Base-by-base conservation (phyloP, 2,113 vertebrate genomes). In the Scytalopus superciliaris region DNA sequence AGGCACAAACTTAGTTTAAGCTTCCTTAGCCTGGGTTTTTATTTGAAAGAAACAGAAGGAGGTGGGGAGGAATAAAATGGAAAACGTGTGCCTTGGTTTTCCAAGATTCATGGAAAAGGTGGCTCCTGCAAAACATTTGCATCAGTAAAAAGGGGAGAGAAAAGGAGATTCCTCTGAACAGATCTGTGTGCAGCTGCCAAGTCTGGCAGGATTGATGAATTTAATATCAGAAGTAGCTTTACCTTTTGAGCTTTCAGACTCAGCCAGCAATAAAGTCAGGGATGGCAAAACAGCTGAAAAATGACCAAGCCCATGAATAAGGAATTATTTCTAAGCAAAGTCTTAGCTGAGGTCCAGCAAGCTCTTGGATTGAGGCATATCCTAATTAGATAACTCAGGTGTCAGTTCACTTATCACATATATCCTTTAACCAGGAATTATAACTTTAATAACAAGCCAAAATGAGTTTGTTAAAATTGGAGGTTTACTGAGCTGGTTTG, bases 141-240 rank as follows among this genome's bases (percentile, higher is more conserved):
- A 52, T 16, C 66, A 87, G 72, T 14, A 40, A 47, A 84, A 89
- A 73, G 66, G 28, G n/a, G 14, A 84, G 62, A 85, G 69, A 85
- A 49, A 59, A 80, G 44, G 78, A 83, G 75, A 88, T 66, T 70
- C 42, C 80, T 50, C 67, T 80, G 85, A 90, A 85, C 14, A 91
- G 60, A 87, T 60, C 47, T 49, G 76, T 50, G 64, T 69, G 63
- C 79, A 86, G 85, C 75, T 95, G 92, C 63, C 94, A 79, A 49
- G 88, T 11, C 57, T 79, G 66, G 50, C 7, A 92, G 83, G 92
- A 93, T 50, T 77, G 79, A 93, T 94, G 70, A 90, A 96, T 88
- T 90, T 83, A 93, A 80, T 90, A 95, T 66, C 94, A 92, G 88
- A 84, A 93, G 82, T 8, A 87, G 72, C 63, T 90, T 95, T 86